Evolutionary conservation across 2,888 invertebrate genomes (phyloP).

Genomic region (Pyrgus malvae): DNA sequence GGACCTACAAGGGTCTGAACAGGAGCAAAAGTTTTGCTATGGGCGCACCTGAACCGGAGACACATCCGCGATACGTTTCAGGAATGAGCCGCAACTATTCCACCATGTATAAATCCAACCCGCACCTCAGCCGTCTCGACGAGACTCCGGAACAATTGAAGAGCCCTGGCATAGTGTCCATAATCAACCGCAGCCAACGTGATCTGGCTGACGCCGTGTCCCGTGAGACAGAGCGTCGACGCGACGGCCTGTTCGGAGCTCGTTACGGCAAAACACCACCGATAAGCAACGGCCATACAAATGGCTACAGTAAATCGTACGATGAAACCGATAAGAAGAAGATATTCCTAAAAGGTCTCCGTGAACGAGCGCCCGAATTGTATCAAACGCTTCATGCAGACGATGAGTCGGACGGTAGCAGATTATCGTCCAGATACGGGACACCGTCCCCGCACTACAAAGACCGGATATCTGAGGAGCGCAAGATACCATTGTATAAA

Average conservation of each 20-base stretch:
- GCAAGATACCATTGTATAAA: conserved; percentile 70
- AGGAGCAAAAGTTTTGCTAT: conserved; percentile 94
- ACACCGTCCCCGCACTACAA: conserved; percentile 76
- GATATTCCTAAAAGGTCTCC: conserved; percentile 85
- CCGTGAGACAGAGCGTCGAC: conserved; percentile 74
- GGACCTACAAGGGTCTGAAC: conserved; percentile 89
- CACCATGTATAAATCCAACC: conserved; percentile 89
- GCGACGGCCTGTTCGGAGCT: conserved; percentile 78
- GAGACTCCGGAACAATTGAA: conserved; percentile 88
- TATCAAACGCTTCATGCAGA: conserved; percentile 87
- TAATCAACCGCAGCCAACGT: conserved; percentile 91
- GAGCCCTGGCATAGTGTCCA: conserved; percentile 93
- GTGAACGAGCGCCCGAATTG: conserved; percentile 87
- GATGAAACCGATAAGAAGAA: conserved; percentile 84
- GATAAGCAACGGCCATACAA: conserved; percentile 72
- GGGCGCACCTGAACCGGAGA: conserved; percentile 83
- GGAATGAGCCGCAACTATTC: conserved; percentile 75
- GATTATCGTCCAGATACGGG: conserved; percentile 69
- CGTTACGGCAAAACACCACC: conserved; percentile 81
- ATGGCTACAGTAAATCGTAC: conserved; percentile 67
- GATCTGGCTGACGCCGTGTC: conserved; percentile 86
- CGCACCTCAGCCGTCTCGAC: conserved; percentile 87
- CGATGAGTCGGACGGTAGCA: conserved; percentile 78
- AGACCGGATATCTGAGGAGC: conserved; percentile 71
- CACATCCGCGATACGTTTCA: conserved; percentile 72